Evolutionary conservation across 2,888 invertebrate genomes (phyloP), one percentile per base, ranked within the genome.

Genomic region (Patella ulyssiponensis): DNA sequence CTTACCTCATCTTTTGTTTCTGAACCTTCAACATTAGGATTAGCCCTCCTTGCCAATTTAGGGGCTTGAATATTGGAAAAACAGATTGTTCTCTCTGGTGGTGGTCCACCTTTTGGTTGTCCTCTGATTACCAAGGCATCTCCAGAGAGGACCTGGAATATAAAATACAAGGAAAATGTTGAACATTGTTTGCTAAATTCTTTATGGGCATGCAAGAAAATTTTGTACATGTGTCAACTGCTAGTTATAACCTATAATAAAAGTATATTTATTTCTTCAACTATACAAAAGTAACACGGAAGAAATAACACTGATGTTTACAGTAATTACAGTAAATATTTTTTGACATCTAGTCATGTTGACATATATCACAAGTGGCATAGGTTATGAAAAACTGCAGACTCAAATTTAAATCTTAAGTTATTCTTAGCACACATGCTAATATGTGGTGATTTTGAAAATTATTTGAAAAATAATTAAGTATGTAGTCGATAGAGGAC

Each of bases 81-180:
- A 82, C 95, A 95, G 75, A 99, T 94, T 84, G 96, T 96, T 92
- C 96, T 96, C 93, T 99, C 99, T 81, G 96, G 96, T 58, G 97
- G 97, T 23, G 97, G 96, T 15, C 93, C 93, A 78, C 94, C 94
- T 90, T 94, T 94, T 0, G 96, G 95, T 83, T 95, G 94, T 81
- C 95, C 97, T 89, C 98, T 94, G 86, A 99, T 96, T 73, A 98
- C 95, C 79, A 99, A 94, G 78, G 98, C 96, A 93, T 99, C 99
- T 78, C 99, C 99, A 80, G 99, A 98, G 81, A 97, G 94, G 82
- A 99, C 95, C 98, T 99, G 76, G 85, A 73, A 93, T 92, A 81
- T 83, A 23, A 33, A 11, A 11, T 9, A 64, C 20, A 20, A 44
- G 44, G 1, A 1, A 44, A 44, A 44, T 44, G 44, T 44, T 44